Evolutionary conservation across 2,888 invertebrate species (phyloP).

Genomic region (Eustalomyia histrio): DNA sequence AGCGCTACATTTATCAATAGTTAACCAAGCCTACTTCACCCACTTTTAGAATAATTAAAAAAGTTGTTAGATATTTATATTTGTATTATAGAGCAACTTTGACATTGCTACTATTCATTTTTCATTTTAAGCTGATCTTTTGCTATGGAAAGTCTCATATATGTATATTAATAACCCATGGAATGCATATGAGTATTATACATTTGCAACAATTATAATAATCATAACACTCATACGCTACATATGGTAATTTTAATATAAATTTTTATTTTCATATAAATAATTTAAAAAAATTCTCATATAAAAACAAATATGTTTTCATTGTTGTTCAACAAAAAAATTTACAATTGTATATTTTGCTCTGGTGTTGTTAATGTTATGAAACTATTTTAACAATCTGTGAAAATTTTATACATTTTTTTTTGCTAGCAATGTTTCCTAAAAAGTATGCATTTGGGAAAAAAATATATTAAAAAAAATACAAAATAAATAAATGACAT

Average conservation of each 20-base stretch:
- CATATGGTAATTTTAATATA: slow-evolving; percentile 13
- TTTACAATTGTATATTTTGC: background rate
- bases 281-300: background rate
- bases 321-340: slow-evolving; percentile 10
- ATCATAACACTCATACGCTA: slow-evolving; percentile 17
- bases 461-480: background rate
- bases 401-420: slow-evolving; percentile 10
- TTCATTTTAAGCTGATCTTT: no score
- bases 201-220: slow-evolving; percentile 22
- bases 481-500: slow-evolving; percentile 12
- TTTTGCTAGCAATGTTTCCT: background rate
- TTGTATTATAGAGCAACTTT: no score
- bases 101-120: no score
- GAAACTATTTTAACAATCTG: slow-evolving; percentile 24
- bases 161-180: background rate
- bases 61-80: no score
- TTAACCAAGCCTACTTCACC: no score
- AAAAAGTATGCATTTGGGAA: background rate
- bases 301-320: slow-evolving; percentile 8
- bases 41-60: no score
- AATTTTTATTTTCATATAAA: slow-evolving; percentile 11
- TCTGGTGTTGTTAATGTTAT: slow-evolving; percentile 10
- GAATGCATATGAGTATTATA: background rate
- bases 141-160: no score
- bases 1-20: no score